phyloP scores from a whole-genome alignment of 2,888 invertebrate species.

The Parasteatoda lunata region DNA sequence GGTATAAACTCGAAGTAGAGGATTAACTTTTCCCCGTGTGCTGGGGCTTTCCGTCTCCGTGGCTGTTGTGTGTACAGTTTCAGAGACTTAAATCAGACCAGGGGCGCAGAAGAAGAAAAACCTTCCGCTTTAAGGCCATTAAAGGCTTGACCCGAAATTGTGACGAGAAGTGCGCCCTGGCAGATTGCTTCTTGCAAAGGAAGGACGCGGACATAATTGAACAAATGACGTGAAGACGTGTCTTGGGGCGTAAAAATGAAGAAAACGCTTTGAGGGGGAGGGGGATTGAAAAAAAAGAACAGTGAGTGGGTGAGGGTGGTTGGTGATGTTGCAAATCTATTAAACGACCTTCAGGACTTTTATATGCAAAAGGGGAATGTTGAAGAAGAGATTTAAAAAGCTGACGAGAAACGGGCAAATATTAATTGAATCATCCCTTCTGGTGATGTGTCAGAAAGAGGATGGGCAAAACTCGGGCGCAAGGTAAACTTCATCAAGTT shows the following conservation, averaged over 20 bases:
- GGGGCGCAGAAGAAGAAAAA: constrained; percentile 7
- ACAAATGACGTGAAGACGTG: constrained; percentile 50
- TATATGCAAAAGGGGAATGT: constrained; percentile 11
- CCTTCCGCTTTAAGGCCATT: constrained; percentile 38
- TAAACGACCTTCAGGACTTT: constrained; percentile 59
- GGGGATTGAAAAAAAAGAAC: neutral
- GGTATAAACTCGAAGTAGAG: constrained; percentile 16
- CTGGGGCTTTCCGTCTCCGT: neutral
- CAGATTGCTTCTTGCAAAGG: constrained; percentile 42
- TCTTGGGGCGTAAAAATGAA: constrained; percentile 33
- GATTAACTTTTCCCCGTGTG: neutral
- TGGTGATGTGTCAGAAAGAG: neutral
- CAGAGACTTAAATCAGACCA: constrained; percentile 37
- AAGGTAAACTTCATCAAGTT: constrained; percentile 65
- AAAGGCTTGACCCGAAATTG: constrained; percentile 41
- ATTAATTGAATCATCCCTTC: constrained; percentile 59
- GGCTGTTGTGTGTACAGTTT: neutral
- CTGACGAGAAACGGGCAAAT: constrained; percentile 34
- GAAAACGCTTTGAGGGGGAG: constrained; percentile 9
- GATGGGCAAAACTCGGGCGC: constrained; percentile 28
- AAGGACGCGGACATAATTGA: constrained; percentile 41
- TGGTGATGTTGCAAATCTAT: constrained; percentile 48
- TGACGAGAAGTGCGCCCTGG: neutral
- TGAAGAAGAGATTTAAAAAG: constrained; percentile 61
- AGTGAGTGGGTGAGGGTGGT: neutral